Evolutionary conservation across 2,113 vertebrate species (phyloP).

Genomic region (Madoqua kirkii): DNA sequence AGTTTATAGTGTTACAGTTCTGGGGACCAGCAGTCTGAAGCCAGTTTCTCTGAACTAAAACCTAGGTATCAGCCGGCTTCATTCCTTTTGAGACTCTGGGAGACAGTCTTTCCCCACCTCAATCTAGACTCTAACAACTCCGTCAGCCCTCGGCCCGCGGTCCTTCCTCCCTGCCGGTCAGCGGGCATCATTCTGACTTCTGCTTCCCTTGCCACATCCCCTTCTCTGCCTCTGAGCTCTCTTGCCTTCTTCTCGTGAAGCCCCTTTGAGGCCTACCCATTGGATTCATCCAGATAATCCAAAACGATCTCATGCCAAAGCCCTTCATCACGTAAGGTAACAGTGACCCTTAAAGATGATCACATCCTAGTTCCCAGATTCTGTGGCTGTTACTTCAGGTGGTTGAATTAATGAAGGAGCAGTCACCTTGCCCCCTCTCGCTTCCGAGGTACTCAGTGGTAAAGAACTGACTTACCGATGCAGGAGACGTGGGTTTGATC

Average conservation of each 20-base stretch:
- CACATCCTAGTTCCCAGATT: neutral
- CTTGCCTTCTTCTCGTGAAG: neutral
- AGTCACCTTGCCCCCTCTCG: neutral
- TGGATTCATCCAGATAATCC: neutral
- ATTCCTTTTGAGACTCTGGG: neutral
- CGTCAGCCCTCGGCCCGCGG: accelerated
- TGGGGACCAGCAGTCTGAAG: neutral
- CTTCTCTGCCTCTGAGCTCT: neutral
- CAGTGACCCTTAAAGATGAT: neutral
- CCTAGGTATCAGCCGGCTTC: neutral
- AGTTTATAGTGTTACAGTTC: neutral
- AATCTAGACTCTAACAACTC: neutral
- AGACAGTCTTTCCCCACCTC: neutral
- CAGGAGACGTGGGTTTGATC: neutral
- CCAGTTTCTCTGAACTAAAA: neutral
- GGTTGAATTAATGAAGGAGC: neutral
- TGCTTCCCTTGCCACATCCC: neutral
- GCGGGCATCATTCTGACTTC: neutral
- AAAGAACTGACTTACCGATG: neutral
- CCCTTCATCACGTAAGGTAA: neutral
- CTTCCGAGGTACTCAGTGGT: neutral
- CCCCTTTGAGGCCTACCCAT: neutral
- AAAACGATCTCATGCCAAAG: no score
- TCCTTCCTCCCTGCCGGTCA: no score
- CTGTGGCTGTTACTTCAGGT: neutral